Percentiles rank a stretch among this genome's conserved stretches.
Conservation (phyloP, 1,140 invertebrate species). For the Heliothis virescens region DNA sequence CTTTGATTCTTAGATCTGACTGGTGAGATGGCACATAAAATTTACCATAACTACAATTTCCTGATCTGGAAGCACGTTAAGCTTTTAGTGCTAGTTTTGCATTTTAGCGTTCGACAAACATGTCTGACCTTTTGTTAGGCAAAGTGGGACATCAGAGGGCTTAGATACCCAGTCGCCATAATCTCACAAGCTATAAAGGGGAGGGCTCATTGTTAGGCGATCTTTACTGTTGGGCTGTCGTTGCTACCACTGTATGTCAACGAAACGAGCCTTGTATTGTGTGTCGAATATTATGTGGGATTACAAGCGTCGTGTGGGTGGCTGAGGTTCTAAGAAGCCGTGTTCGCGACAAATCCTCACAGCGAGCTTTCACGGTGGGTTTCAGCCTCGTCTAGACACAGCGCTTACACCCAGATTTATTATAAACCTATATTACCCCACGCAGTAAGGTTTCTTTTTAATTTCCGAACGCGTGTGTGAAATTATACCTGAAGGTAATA, state of each 20-base stretch:
- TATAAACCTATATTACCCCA: slow-evolving; percentile 41
- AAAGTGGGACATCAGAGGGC: slow-evolving; percentile 15
- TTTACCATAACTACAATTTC: slow-evolving; percentile 10
- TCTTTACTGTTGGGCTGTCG: slow-evolving; percentile 23
- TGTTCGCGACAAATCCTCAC: slow-evolving; percentile 58
- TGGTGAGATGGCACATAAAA: slow-evolving; percentile 21
- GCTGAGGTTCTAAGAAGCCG: slow-evolving; percentile 53
- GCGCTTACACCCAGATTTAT: slow-evolving; percentile 43
- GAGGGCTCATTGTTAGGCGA: slow-evolving; percentile 26
- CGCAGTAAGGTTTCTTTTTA: slow-evolving; percentile 16
- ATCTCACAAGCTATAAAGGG: slow-evolving; percentile 20
- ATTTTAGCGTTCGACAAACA: slow-evolving; percentile 19
- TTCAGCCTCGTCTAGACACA: slow-evolving; percentile 55
- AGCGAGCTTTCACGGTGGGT: slow-evolving; percentile 1
- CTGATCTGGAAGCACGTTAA: slow-evolving; percentile 4
- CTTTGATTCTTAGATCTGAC: slow-evolving; percentile 20
- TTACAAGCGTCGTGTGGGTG: not conserved
- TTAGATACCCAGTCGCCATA: slow-evolving; percentile 16
- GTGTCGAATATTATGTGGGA: slow-evolving; percentile 33
- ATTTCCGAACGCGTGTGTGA: not conserved
- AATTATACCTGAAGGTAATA: not conserved
- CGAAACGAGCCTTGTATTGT: slow-evolving; percentile 16
- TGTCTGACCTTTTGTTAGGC: slow-evolving; percentile 30
- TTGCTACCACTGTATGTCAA: slow-evolving; percentile 1
- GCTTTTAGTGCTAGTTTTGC: slow-evolving; percentile 7